Percentiles rank a stretch among this genome's conserved stretches.
These are phyloP conservation scores for Andrena flavipes DNA, from an alignment of 2,888 invertebrate genomes.

Conservation along the genomic window DNA sequence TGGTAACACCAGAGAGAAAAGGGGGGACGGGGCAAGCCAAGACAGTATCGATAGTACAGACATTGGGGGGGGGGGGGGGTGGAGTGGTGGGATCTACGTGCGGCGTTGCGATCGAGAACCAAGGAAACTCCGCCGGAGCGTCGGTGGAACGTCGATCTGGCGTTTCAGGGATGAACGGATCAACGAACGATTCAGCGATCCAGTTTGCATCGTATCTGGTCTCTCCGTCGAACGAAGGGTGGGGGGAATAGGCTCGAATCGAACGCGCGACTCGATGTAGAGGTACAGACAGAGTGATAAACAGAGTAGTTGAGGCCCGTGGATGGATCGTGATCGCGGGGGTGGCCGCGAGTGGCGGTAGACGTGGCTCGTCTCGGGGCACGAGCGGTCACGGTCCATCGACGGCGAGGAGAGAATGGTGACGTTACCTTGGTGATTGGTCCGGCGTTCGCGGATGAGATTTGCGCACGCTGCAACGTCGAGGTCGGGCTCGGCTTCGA, in stretches of 20 bases:
- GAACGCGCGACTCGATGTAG: constrained; percentile 21
- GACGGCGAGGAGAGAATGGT: constrained; percentile 15
- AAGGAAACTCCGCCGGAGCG: constrained; percentile 25
- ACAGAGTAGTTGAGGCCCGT: neutral
- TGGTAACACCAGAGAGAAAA: constrained; percentile 27
- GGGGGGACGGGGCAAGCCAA: neutral
- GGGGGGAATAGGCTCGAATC: neutral
- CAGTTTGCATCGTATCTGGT: constrained; percentile 19
- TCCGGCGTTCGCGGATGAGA: constrained; percentile 89
- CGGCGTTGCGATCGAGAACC: constrained; percentile 28
- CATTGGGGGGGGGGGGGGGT: neutral
- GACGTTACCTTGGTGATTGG: constrained; percentile 96
- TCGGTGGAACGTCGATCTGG: constrained; percentile 36
- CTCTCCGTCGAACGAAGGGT: neutral
- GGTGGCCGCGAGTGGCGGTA: neutral
- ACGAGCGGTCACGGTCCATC: constrained; percentile 15
- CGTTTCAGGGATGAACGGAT: constrained; percentile 31
- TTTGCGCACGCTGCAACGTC: constrained; percentile 87
- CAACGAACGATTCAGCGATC: constrained; percentile 52
- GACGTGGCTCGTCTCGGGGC: neutral
- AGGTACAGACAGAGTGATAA: constrained; percentile 11
- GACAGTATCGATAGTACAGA: constrained; percentile 13
- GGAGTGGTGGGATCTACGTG: constrained; percentile 19
- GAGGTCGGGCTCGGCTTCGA: constrained; percentile 96
- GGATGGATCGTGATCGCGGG: constrained; percentile 25